Evolutionary conservation across 2,113 vertebrate genomes (phyloP).

Genomic region (Misgurnus anguillicaudatus): DNA sequence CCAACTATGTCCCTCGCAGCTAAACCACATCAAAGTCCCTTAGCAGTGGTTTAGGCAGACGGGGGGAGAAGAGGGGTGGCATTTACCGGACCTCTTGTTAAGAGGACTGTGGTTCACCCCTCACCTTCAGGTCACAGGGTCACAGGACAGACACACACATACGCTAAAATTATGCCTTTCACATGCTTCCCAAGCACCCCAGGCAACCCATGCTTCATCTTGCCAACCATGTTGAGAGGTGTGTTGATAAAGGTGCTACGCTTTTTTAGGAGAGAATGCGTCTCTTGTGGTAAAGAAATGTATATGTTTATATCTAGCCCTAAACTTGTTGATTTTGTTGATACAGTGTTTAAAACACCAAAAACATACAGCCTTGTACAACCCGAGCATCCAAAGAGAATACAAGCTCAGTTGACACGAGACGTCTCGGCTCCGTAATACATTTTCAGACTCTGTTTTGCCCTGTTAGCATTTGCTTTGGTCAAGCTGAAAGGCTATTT

Average conservation of each 20-base stretch:
- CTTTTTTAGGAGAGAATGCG: no score
- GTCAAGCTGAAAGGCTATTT: not conserved
- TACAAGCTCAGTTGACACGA: no score
- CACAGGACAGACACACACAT: not conserved
- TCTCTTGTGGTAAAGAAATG: no score
- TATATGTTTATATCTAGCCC: not conserved
- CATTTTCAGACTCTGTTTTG: no score
- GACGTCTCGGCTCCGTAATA: no score
- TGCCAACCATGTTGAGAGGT: not conserved
- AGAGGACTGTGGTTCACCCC: not conserved
- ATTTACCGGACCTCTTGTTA: not conserved
- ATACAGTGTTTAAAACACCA: no score
- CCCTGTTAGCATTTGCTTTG: no score
- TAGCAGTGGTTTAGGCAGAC: not conserved
- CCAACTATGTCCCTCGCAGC: slow-evolving; percentile 16
- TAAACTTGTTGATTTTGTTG: not conserved
- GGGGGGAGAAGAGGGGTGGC: not conserved
- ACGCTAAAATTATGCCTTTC: not conserved
- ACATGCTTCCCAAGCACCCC: not conserved
- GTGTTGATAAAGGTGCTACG: no score
- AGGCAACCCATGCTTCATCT: no score
- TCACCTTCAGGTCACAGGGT: slow-evolving; percentile 25
- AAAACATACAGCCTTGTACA: no score
- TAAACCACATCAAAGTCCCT: slow-evolving; percentile 19
- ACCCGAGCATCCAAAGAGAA: no score